A percentile compares a stretch with the other conserved stretches of the same genome.
phyloP scores from a whole-genome alignment of 2,113 vertebrate genomes.

The Narcine bancroftii region DNA sequence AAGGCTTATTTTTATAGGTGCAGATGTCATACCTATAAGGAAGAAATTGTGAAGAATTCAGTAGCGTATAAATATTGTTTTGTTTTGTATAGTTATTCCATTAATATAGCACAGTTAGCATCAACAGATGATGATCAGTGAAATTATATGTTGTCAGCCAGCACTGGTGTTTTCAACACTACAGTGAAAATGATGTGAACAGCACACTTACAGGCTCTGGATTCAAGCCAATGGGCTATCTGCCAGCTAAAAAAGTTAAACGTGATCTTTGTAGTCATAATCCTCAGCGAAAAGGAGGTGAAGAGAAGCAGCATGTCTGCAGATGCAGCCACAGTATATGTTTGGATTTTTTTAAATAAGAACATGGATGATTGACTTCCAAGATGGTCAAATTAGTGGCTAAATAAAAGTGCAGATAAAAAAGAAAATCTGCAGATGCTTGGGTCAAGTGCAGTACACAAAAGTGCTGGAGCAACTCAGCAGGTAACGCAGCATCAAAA shows the following conservation, averaged over 20 bases:
- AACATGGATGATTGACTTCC: background rate
- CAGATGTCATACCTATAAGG: conserved; percentile 91
- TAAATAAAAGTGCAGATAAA: background rate
- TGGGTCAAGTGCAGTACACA: too few relatives aligned
- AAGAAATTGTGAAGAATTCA: conserved; percentile 47
- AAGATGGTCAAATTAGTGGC: conserved; percentile 10
- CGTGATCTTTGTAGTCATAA: conserved; percentile 53
- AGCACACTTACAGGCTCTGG: conserved; percentile 51
- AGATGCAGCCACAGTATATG: conserved; percentile 36
- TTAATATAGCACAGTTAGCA: conserved; percentile 50
- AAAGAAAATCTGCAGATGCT: too few relatives aligned
- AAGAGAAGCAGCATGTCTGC: conserved; percentile 44
- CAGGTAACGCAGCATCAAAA: too few relatives aligned
- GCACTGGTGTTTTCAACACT: conserved; percentile 53
- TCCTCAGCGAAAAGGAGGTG: conserved; percentile 44
- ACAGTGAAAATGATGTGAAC: conserved; percentile 51
- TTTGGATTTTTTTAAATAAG: background rate
- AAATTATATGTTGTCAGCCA: conserved; percentile 60
- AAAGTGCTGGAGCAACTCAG: too few relatives aligned
- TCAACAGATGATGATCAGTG: conserved; percentile 54
- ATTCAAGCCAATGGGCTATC: conserved; percentile 56
- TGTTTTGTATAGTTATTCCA: conserved; percentile 47
- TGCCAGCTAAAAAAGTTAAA: conserved; percentile 57
- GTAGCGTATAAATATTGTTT: conserved; percentile 43
- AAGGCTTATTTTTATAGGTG: conserved; percentile 99